A percentile compares a stretch with the other conserved stretches of the same genome.
Conservation (phyloP, 2,113 vertebrate genomes). For the Chaetodon auriga region DNA sequence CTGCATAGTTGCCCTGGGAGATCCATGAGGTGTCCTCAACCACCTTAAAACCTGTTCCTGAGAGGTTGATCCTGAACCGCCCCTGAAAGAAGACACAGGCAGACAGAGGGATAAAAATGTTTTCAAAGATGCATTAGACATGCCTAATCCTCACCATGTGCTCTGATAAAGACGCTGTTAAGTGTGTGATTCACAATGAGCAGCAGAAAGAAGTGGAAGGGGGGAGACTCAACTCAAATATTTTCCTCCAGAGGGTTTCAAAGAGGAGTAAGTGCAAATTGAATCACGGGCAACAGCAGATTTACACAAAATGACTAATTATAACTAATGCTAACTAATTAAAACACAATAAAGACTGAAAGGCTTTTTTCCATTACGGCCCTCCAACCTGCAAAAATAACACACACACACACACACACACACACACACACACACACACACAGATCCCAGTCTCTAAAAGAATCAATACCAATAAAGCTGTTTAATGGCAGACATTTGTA, state of each 20-base stretch:
- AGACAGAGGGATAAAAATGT: background rate
- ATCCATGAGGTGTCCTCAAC: slow-evolving; percentile 88
- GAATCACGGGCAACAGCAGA: no score
- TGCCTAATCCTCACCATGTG: no score
- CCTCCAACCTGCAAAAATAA: no score
- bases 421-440: no score
- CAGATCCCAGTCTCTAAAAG: background rate
- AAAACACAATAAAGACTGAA: no score
- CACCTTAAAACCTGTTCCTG: slow-evolving; percentile 91
- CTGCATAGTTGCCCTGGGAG: slow-evolving; percentile 93
- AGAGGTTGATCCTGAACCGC: slow-evolving; percentile 93
- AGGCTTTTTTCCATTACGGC: no score
- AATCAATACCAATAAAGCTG: background rate
- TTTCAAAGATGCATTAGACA: background rate
- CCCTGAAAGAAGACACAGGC: slow-evolving; percentile 83
- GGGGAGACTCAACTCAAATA: background rate
- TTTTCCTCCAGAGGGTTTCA: background rate
- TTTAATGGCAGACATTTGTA: background rate
- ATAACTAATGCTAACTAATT: no score
- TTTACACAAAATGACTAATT: no score
- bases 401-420: no score
- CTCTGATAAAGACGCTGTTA: background rate
- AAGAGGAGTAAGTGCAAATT: background rate
- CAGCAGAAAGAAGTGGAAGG: background rate
- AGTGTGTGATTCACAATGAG: background rate